These are phyloP conservation scores for Limnephilus lunatus DNA, from an alignment of 2,888 invertebrate species.

Conservation along the genomic window DNA sequence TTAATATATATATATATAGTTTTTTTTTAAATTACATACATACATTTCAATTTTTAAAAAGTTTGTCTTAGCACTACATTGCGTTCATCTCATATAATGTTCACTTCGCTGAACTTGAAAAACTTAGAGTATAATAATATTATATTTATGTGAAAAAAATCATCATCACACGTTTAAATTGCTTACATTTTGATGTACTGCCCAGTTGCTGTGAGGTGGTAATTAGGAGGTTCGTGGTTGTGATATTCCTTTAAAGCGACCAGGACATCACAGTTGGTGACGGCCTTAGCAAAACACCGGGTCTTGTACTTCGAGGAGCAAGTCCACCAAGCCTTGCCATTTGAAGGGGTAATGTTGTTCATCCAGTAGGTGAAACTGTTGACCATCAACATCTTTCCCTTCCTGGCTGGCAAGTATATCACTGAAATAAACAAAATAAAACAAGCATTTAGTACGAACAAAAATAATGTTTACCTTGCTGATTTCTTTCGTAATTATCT, in stretches of 20 bases:
- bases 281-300: constrained; percentile 17
- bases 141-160: no score
- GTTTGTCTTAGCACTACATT: no score
- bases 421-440: constrained; percentile 67
- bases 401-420: constrained; percentile 74
- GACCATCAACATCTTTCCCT: constrained; percentile 74
- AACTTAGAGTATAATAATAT: no score
- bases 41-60: no score
- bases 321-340: constrained; percentile 63
- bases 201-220: constrained; percentile 45
- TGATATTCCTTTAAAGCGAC: constrained; percentile 59
- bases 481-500: neutral
- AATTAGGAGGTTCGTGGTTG: constrained; percentile 65
- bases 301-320: constrained; percentile 28
- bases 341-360: constrained; percentile 68
- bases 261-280: constrained; percentile 16
- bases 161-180: neutral
- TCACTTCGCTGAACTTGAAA: no score
- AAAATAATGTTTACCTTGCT: neutral
- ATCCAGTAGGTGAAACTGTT: constrained; percentile 75
- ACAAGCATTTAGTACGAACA: neutral
- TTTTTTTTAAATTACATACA: no score
- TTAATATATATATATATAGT: no score
- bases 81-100: no score
- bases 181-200: neutral